phyloP scores from a whole-genome alignment of 2,797 vertebrate genomes.

The Tokudaia tokunoshimensis region DNA sequence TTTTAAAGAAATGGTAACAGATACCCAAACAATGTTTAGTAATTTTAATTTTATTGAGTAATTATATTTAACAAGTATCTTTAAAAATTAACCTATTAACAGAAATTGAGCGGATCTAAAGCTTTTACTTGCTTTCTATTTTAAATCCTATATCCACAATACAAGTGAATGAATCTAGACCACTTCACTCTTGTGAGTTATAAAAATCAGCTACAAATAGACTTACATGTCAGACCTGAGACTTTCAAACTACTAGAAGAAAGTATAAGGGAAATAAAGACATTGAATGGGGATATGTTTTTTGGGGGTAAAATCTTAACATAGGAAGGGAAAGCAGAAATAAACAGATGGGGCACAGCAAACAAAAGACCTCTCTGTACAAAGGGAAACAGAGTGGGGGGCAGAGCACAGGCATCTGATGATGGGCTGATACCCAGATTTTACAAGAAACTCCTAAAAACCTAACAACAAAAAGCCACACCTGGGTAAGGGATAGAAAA shows the following conservation, averaged over 20 bases:
- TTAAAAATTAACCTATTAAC: slow-evolving; percentile 32
- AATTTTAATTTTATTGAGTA: slow-evolving; percentile 7
- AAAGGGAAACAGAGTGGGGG: not conserved
- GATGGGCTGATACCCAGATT: not conserved
- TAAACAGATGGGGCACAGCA: not conserved
- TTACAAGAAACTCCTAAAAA: not conserved
- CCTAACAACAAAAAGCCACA: not conserved
- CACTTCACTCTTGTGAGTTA: not conserved
- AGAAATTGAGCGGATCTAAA: slow-evolving; percentile 25
- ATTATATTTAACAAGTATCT: not conserved
- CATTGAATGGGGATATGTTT: not conserved
- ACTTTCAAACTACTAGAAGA: not conserved
- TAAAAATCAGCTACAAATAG: not conserved
- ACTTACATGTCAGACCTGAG: not conserved
- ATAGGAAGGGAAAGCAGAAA: not conserved
- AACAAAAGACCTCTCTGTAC: not conserved
- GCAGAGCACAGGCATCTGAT: not conserved
- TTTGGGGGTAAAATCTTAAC: not conserved
- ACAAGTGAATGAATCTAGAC: not conserved
- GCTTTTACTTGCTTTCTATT: slow-evolving; percentile 49
- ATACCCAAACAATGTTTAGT: slow-evolving; percentile 2
- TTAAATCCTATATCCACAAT: not conserved
- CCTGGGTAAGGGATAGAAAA: not conserved
- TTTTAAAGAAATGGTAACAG: not conserved
- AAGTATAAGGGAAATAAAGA: not conserved